Evolutionary conservation across 2,888 invertebrate species (phyloP).

Genomic region (Malthinus seriepunctatus): DNA sequence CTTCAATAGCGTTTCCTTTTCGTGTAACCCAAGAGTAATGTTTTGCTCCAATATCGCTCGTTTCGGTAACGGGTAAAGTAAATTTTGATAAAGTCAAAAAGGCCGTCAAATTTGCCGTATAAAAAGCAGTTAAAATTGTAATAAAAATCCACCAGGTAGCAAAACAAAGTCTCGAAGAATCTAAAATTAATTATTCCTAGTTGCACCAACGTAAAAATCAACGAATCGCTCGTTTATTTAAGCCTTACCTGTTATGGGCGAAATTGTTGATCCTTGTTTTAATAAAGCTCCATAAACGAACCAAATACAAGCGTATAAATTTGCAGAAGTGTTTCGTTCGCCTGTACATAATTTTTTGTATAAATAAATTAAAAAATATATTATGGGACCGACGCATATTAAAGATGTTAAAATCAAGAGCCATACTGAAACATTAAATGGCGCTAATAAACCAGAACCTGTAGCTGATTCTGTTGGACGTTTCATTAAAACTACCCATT

Average conservation of each 20-base stretch:
- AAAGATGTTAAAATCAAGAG: slow-evolving; percentile 73
- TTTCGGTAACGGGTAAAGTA: slow-evolving; percentile 74
- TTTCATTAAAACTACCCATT: slow-evolving; percentile 80
- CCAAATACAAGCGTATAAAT: slow-evolving; percentile 77
- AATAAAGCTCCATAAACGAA: slow-evolving; percentile 88
- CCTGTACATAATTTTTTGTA: slow-evolving; percentile 67
- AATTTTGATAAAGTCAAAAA: slow-evolving; percentile 87
- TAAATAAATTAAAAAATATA: slow-evolving; percentile 70
- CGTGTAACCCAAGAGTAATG: slow-evolving; percentile 73
- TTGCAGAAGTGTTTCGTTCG: slow-evolving; percentile 59
- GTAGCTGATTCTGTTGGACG: slow-evolving; percentile 81
- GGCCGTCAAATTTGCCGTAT: slow-evolving; percentile 89
- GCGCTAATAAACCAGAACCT: slow-evolving; percentile 82
- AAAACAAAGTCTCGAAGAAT: slow-evolving; percentile 81
- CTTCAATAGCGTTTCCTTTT: slow-evolving; percentile 71
- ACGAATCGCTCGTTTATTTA: too few species aligned
- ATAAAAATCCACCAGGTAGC: slow-evolving; percentile 94
- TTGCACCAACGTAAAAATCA: not conserved
- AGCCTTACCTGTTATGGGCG: slow-evolving; percentile 75
- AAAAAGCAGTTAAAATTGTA: slow-evolving; percentile 84
- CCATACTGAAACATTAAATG: slow-evolving; percentile 68
- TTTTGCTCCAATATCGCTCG: slow-evolving; percentile 67
- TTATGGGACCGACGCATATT: slow-evolving; percentile 77
- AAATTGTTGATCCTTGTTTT: slow-evolving; percentile 82
- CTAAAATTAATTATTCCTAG: slow-evolving; percentile 56